Conservation (phyloP, 2,888 invertebrate genomes). For the Amphipyra berbera region DNA sequence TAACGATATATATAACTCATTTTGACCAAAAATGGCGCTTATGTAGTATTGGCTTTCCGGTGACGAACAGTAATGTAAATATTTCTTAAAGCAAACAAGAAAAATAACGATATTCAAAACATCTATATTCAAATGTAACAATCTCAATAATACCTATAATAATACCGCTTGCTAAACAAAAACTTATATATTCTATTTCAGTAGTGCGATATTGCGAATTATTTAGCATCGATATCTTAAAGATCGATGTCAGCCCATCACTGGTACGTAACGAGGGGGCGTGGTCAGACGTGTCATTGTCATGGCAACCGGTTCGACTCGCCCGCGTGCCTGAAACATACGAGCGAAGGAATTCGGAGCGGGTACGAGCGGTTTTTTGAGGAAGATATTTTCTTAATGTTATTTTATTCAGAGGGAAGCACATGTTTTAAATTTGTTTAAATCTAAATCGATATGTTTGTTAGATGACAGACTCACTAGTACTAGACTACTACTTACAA, state of each 20-base stretch:
- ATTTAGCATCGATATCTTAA: conserved; percentile 23
- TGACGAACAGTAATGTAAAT: too few species aligned
- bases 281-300: conserved; percentile 65
- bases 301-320: conserved; percentile 57
- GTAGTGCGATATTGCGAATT: conserved; percentile 24
- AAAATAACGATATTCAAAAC: too few species aligned
- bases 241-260: conserved; percentile 60
- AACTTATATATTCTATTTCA: background rate
- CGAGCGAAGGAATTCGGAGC: conserved; percentile 19
- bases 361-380: conserved; percentile 12
- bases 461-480: too few species aligned
- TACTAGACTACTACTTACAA: too few species aligned
- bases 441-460: too few species aligned
- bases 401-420: background rate
- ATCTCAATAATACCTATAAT: background rate
- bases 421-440: too few species aligned
- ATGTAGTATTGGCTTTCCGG: too few species aligned
- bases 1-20: too few species aligned
- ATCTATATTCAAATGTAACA: background rate
- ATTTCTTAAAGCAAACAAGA: too few species aligned
- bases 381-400: conserved; percentile 12
- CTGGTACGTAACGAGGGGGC: conserved; percentile 62
- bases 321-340: conserved; percentile 33
- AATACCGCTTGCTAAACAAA: background rate
- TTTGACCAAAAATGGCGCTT: too few species aligned